Percentiles rank a stretch among this genome's conserved stretches.
These are phyloP conservation scores for Rhea pennata DNA, from an alignment of 2,113 vertebrate genomes.

Conservation along the genomic window DNA sequence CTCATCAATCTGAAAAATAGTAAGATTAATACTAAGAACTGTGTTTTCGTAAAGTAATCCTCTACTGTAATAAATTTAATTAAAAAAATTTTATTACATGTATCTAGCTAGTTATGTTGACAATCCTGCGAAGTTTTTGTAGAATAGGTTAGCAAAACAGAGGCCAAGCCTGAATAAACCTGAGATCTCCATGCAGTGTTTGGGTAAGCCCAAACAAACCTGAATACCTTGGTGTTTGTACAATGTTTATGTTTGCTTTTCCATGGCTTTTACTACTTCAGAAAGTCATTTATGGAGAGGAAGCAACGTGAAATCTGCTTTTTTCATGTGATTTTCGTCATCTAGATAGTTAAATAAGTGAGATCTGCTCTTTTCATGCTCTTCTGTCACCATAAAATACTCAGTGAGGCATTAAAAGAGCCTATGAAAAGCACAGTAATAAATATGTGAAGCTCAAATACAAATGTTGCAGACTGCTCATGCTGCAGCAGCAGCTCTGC, in stretches of 20 bases:
- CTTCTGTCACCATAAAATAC: constrained; percentile 55
- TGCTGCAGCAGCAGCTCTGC: constrained; percentile 28
- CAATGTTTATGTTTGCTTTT: constrained; percentile 37
- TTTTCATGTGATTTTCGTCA: constrained; percentile 34
- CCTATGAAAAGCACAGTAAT: constrained; percentile 42
- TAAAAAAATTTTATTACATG: background rate
- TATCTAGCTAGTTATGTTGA: background rate
- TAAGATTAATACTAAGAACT: background rate
- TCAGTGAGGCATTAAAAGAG: constrained; percentile 50
- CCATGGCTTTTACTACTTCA: constrained; percentile 14
- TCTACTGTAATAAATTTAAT: background rate
- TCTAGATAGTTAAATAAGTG: constrained; percentile 23
- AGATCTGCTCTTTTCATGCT: background rate
- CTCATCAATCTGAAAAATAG: constrained; percentile 35
- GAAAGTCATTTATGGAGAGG: constrained; percentile 14
- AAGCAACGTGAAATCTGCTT: constrained; percentile 26
- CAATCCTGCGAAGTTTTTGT: background rate
- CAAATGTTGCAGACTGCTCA: background rate
- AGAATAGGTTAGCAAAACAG: background rate
- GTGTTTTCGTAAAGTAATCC: background rate
- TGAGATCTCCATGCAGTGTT: background rate
- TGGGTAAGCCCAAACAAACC: background rate
- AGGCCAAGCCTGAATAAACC: background rate
- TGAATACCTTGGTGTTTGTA: constrained; percentile 3
- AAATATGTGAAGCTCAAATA: constrained; percentile 45